Conservation (phyloP, 2,888 invertebrate genomes). For the Apoderus coryli region DNA sequence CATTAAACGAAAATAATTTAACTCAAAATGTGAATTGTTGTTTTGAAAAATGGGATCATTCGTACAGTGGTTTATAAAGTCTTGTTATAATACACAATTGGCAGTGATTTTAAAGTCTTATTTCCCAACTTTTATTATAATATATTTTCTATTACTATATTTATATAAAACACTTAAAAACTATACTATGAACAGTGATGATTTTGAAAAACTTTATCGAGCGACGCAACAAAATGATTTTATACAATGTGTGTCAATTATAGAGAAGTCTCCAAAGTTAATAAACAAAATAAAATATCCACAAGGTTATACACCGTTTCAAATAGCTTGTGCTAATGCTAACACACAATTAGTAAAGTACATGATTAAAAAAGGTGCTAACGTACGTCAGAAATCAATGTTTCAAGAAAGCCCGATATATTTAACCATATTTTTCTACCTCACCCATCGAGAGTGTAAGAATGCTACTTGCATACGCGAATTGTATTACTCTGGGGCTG, state of each 20-base stretch:
- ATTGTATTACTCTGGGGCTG: slow-evolving; percentile 26
- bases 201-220: slow-evolving; percentile 12
- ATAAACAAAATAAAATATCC: slow-evolving; percentile 17
- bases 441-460: slow-evolving; percentile 19
- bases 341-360: slow-evolving; percentile 24
- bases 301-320: slow-evolving; percentile 21
- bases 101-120: no score
- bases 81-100: no score
- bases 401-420: slow-evolving; percentile 26
- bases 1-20: no score
- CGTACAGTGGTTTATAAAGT: no score
- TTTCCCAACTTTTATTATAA: no score
- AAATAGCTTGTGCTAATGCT: slow-evolving; percentile 24
- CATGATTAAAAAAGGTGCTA: slow-evolving; percentile 23
- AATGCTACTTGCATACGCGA: slow-evolving; percentile 26
- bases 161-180: no score
- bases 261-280: slow-evolving; percentile 18
- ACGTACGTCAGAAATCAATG: slow-evolving; percentile 20
- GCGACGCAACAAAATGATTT: slow-evolving; percentile 15
- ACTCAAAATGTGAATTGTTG: no score
- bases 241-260: slow-evolving; percentile 16
- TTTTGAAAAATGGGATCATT: no score
- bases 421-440: slow-evolving; percentile 23
- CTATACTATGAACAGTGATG: no score
- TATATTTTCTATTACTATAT: no score